Conservation (phyloP, 1,140 invertebrate species). For the Amphibalanus amphitrite region DNA sequence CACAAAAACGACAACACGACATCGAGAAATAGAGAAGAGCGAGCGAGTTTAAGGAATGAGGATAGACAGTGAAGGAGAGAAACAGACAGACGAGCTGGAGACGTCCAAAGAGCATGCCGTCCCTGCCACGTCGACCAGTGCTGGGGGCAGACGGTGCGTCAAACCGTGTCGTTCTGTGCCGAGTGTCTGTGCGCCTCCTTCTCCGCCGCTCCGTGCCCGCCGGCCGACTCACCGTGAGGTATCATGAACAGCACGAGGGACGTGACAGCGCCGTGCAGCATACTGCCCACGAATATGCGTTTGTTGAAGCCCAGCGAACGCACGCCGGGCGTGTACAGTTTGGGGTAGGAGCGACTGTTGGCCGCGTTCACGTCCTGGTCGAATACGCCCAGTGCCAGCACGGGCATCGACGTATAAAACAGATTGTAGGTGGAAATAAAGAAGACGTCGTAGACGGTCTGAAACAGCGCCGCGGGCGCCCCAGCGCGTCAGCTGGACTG, state of each 20-base stretch:
- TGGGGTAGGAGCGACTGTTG: conserved; percentile 73
- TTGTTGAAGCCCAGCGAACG: conserved; percentile 91
- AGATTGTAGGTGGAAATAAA: conserved; percentile 47
- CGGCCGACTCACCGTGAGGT: conserved; percentile 60
- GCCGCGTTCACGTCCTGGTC: conserved; percentile 33
- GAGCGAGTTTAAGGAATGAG: too few relatives aligned
- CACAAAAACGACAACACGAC: too few relatives aligned
- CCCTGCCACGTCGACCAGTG: too few relatives aligned
- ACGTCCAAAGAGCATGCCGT: too few relatives aligned
- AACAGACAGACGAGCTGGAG: too few relatives aligned
- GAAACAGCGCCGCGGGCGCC: conserved; percentile 7
- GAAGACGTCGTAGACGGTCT: conserved; percentile 43
- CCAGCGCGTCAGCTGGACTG: too few relatives aligned
- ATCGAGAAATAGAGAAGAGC: too few relatives aligned
- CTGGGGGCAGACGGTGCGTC: too few relatives aligned
- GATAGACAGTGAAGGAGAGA: too few relatives aligned
- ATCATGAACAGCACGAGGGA: conserved; percentile 92
- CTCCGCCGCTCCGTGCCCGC: too few relatives aligned
- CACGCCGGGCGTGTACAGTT: conserved; percentile 88
- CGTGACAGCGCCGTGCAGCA: conserved; percentile 85
- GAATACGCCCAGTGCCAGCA: conserved; percentile 40
- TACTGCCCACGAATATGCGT: conserved; percentile 81
- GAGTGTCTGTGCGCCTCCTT: background rate
- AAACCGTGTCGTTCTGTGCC: too few relatives aligned
- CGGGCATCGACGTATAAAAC: conserved; percentile 43